Conservation (phyloP, 37 sponge, comb jelly and placozoan genomes). For the Sycon ciliatum region DNA sequence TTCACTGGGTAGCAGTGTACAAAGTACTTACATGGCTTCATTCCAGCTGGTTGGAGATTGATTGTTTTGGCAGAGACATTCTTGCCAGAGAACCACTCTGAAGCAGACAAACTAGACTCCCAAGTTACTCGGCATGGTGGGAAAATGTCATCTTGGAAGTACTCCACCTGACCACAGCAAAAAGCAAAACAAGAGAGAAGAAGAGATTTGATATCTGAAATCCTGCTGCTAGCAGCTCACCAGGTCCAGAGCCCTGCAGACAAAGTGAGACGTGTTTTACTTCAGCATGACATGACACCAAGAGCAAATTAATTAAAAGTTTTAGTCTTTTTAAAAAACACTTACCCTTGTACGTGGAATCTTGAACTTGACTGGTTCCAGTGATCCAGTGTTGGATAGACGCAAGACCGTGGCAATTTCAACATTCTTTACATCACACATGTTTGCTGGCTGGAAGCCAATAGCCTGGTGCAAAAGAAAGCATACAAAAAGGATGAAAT, state of each 20-base stretch:
- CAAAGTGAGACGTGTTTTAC: background rate
- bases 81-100: conserved; percentile 62
- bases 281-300: background rate
- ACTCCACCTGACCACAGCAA: conserved; percentile 33
- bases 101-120: conserved; percentile 53
- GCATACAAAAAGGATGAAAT: no score
- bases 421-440: conserved; percentile 69
- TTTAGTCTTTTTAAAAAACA: no score
- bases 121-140: conserved; percentile 52
- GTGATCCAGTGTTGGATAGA: conserved; percentile 45
- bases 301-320: no score
- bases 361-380: conserved; percentile 56
- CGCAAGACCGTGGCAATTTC: conserved; percentile 62
- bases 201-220: no score
- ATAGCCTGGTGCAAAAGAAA: conserved; percentile 33
- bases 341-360: conserved; percentile 68
- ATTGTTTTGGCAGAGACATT: conserved; percentile 26
- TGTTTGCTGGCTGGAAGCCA: conserved; percentile 48
- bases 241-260: background rate
- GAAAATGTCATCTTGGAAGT: conserved; percentile 83
- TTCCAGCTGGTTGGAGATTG: conserved; percentile 54
- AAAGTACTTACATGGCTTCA: conserved; percentile 57
- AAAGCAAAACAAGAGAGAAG: no score
- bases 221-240: background rate
- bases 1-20: no score